phyloP scores from a whole-genome alignment of 2,888 invertebrate species.

The Luperina nickerlii region DNA sequence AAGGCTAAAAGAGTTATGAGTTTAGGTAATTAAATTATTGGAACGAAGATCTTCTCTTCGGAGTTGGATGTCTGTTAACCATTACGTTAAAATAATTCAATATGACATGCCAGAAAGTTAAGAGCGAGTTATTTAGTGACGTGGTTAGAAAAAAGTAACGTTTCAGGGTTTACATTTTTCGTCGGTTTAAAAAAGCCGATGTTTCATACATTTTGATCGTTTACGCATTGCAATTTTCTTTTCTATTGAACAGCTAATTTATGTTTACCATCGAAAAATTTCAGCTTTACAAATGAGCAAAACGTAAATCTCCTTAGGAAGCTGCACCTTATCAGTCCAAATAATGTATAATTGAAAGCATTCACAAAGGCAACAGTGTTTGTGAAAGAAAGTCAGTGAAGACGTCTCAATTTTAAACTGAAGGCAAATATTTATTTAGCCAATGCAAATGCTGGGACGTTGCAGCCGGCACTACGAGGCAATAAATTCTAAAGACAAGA shows the following conservation, averaged over 20 bases:
- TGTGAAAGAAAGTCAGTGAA: constrained; percentile 68
- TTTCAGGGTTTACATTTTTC: too few relatives aligned
- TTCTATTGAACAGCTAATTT: neutral
- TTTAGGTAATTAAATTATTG: constrained; percentile 71
- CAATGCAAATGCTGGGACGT: constrained; percentile 81
- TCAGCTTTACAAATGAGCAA: neutral
- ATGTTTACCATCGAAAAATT: neutral
- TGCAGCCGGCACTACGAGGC: constrained; percentile 81
- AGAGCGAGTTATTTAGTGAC: neutral
- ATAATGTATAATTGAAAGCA: constrained; percentile 42
- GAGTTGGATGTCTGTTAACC: constrained; percentile 22
- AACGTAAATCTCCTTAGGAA: neutral
- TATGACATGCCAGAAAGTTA: constrained; percentile 8
- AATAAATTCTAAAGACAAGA: constrained; percentile 89
- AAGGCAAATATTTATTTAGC: constrained; percentile 85
- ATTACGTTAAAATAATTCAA: constrained; percentile 44
- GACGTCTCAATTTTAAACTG: constrained; percentile 74
- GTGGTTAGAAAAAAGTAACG: neutral
- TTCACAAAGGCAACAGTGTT: constrained; percentile 57
- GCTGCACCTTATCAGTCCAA: constrained; percentile 5
- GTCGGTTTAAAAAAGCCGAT: neutral
- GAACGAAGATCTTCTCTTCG: constrained; percentile 42
- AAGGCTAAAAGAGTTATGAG: constrained; percentile 66
- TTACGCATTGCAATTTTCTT: neutral
- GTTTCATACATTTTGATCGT: neutral